Conservation (phyloP, 2,797 vertebrate genomes). For the Gymnodraco acuticeps region DNA sequence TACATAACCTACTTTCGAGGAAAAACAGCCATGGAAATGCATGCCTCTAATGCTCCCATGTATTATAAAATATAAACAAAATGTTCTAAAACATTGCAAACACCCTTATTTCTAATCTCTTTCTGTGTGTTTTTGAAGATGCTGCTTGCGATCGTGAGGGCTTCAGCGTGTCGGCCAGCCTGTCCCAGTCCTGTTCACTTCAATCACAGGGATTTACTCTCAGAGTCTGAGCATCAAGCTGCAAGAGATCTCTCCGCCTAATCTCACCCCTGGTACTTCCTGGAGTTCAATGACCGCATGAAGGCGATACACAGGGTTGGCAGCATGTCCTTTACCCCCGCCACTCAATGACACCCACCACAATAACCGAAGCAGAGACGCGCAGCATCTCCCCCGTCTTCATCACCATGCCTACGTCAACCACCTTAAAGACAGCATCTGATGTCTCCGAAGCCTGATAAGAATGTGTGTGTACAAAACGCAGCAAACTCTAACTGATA, state of each 20-base stretch:
- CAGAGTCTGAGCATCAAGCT: constrained; percentile 74
- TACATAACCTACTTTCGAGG: constrained; percentile 9
- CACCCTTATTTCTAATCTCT: constrained; percentile 1
- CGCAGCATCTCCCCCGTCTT: too few species aligned
- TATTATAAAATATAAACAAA: too few species aligned
- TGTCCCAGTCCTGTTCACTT: constrained; percentile 84
- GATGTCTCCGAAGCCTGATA: too few species aligned
- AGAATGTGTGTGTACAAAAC: too few species aligned
- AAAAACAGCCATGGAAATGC: not conserved
- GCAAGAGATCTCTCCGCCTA: constrained; percentile 58
- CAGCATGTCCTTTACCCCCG: too few species aligned
- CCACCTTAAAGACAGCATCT: too few species aligned
- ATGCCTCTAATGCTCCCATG: not conserved
- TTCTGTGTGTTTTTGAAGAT: constrained; percentile 22
- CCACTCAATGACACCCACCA: too few species aligned
- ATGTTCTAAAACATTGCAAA: not conserved
- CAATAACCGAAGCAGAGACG: too few species aligned
- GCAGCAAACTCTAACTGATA: too few species aligned
- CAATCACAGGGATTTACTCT: constrained; percentile 81
- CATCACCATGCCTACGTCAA: too few species aligned
- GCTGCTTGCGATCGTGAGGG: constrained; percentile 21
- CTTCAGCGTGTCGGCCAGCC: constrained; percentile 38
- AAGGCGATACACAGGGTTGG: too few species aligned
- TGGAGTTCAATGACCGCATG: too few species aligned
- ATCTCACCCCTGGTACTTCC: constrained; percentile 57